A percentile compares a stretch with the other conserved stretches of the same genome.
Evolutionary conservation across 2,113 vertebrate genomes (phyloP).

Genomic region (Lophius piscatorius): DNA sequence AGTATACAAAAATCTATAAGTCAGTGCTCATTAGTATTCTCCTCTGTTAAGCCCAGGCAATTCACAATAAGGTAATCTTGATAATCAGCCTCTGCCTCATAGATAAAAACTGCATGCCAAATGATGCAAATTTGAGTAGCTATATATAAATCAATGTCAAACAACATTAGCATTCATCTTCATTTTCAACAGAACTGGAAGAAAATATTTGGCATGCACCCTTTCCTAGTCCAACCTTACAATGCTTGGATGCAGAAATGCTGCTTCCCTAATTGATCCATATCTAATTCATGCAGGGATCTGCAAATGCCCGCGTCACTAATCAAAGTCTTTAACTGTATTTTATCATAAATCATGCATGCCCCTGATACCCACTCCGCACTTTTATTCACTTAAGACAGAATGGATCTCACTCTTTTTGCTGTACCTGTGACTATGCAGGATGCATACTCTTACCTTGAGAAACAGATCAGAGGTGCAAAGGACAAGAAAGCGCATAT

Average conservation of each 20-base stretch:
- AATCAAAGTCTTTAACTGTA: slow-evolving; percentile 26
- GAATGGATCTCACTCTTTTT: slow-evolving; percentile 12
- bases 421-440: slow-evolving; percentile 30
- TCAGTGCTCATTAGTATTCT: slow-evolving; percentile 49
- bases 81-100: slow-evolving; percentile 50
- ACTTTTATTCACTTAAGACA: slow-evolving; percentile 21
- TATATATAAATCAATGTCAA: slow-evolving; percentile 46
- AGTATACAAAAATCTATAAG: slow-evolving; percentile 39
- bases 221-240: slow-evolving; percentile 40
- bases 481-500: slow-evolving; percentile 74
- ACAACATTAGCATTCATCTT: slow-evolving; percentile 36
- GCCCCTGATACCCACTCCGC: not conserved
- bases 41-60: slow-evolving; percentile 42
- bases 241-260: slow-evolving; percentile 50
- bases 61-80: slow-evolving; percentile 47
- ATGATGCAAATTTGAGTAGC: slow-evolving; percentile 44
- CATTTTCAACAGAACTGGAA: slow-evolving; percentile 7
- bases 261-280: slow-evolving; percentile 43
- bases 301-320: slow-evolving; percentile 23
- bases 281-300: slow-evolving; percentile 38
- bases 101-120: slow-evolving; percentile 51
- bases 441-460: slow-evolving; percentile 69
- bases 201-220: slow-evolving; percentile 21
- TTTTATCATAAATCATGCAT: slow-evolving; percentile 14
- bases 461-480: slow-evolving; percentile 73